Conservation (phyloP, 2,888 invertebrate genomes). For the Cryptus armator region DNA sequence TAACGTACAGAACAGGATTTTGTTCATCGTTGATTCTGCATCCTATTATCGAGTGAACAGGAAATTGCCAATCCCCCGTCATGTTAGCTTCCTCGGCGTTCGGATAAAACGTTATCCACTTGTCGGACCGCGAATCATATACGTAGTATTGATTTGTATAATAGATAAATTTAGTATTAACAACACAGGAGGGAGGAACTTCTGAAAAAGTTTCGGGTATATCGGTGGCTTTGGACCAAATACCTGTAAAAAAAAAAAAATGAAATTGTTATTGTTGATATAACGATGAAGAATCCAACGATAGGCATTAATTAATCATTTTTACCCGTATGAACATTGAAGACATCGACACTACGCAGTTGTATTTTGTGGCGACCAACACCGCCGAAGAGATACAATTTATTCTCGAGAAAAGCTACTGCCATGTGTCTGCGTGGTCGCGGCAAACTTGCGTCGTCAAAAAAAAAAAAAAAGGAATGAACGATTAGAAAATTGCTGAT, state of each 20-base stretch:
- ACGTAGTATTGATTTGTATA: slow-evolving; percentile 73
- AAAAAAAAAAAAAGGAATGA: neutral
- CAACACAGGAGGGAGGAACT: slow-evolving; percentile 74
- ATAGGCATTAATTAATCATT: neutral
- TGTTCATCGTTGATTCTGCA: slow-evolving; percentile 37
- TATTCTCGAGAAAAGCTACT: slow-evolving; percentile 74
- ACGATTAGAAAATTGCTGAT: too few species aligned
- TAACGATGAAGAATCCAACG: neutral
- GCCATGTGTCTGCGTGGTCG: slow-evolving; percentile 79
- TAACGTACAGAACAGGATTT: slow-evolving; percentile 44
- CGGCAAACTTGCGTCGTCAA: slow-evolving; percentile 70
- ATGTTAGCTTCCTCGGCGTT: slow-evolving; percentile 2
- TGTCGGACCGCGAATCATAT: slow-evolving; percentile 70
- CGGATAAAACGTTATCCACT: slow-evolving; percentile 69
- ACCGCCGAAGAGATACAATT: slow-evolving; percentile 78
- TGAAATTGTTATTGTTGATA: neutral
- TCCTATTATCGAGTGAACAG: slow-evolving; percentile 56
- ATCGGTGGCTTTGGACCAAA: slow-evolving; percentile 72
- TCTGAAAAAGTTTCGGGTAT: slow-evolving; percentile 76
- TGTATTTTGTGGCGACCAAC: slow-evolving; percentile 77
- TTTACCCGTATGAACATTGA: slow-evolving; percentile 76
- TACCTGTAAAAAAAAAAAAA: slow-evolving; percentile 63
- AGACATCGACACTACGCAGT: slow-evolving; percentile 73
- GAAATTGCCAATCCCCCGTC: neutral
- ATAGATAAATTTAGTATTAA: slow-evolving; percentile 73